Conservation (phyloP, 2,888 invertebrate species). For the Rotaria magnacalcarata region DNA sequence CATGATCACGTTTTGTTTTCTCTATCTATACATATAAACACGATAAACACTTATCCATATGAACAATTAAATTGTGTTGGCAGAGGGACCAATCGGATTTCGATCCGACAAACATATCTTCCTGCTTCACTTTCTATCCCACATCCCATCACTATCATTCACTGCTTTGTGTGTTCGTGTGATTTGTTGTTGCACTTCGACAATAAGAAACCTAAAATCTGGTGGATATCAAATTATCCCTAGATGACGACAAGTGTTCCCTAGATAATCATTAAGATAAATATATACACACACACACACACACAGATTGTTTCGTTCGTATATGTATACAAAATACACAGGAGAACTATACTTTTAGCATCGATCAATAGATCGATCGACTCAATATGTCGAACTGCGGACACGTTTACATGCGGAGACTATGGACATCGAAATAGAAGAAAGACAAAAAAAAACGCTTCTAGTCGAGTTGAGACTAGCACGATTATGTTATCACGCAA, state of each 20-base stretch:
- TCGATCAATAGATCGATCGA: background rate
- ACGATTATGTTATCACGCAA: background rate
- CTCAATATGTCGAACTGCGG: background rate
- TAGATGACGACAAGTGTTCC: background rate
- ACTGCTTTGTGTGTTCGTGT: constrained; percentile 12
- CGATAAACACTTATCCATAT: constrained; percentile 10
- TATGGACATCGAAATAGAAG: background rate
- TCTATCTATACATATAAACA: background rate
- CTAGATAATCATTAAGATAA: background rate
- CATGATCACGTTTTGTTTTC: background rate
- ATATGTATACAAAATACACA: background rate
- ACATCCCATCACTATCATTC: background rate
- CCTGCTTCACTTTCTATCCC: background rate
- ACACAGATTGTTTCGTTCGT: constrained; percentile 23
- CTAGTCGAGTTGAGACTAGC: constrained; percentile 9
- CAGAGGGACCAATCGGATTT: background rate
- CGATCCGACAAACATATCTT: background rate
- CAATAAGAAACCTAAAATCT: background rate
- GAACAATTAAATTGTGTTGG: background rate
- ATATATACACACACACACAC: background rate
- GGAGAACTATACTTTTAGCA: background rate
- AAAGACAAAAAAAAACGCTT: background rate
- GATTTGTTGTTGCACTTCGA: background rate
- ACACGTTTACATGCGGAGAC: background rate
- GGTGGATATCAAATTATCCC: background rate